Base-by-base conservation (phyloP, 2,797 vertebrate genomes). In the Enteromius trimaculatus region DNA sequence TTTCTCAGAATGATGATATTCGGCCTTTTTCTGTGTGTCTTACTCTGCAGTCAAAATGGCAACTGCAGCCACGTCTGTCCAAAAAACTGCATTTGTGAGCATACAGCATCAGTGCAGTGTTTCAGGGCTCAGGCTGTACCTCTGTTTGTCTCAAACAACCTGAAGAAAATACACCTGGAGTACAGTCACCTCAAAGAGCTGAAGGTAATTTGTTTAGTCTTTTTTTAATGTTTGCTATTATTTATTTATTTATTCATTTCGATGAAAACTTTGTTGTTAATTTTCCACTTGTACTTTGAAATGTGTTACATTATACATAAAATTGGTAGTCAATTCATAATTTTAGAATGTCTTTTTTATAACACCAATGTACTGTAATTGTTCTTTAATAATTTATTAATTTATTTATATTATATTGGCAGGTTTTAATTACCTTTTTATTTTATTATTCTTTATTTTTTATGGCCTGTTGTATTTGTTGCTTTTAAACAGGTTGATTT, bases 31-130 rank as follows among this genome's bases (percentile, higher is more conserved):
- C 74, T 86, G 0, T 90, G 77, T 78, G 89, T 86, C 86, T 81
- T 90, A 82, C 90, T 86, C 70, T 85, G 70, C 55, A 26, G 55
- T 68, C 80, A 47, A 39, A 49, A 19, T 44, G 81, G 76, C 29
- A 16, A 31, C 39, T 11, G 81, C 58, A 82, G 74, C 58, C 62
- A 69, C 72, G 70, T 42, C 2, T 96, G 95, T 87, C 95, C 95
- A 0, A 91, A 92, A 77, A 93, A 93, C 88, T 96, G 94, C 83
- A 93, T 90, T 82, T 95, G 95, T 87, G 93, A 93, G 29, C 62
- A 64, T 19, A 29, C 3, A 19, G 34, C 29, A 3, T 34, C 62
- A 64, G 16, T 64, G 62, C 62, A 64, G 1, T 64, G 62, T 16
- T 64, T 64, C 13, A 31, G 93, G 88, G 81, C 94, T 31, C 89